phyloP scores from a whole-genome alignment of 1,140 invertebrate species.

The Drosophila lacteicornis region DNA sequence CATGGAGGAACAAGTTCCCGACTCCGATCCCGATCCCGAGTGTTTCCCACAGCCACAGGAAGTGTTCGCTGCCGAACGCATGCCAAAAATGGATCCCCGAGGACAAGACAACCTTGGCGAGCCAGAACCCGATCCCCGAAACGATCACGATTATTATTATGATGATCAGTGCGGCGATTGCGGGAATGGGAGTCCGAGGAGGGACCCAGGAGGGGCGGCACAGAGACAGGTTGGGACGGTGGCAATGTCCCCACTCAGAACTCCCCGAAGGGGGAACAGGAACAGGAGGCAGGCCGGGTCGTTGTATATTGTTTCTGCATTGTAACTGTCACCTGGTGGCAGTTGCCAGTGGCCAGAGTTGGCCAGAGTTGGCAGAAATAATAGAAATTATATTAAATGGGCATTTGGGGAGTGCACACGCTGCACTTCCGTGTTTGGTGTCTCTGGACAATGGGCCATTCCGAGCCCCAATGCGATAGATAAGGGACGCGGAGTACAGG shows the following conservation, averaged over 20 bases:
- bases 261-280: background rate
- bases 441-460: slow-evolving; percentile 72
- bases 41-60: slow-evolving; percentile 80
- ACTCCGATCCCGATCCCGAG: slow-evolving; percentile 43
- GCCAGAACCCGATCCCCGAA: slow-evolving; percentile 39
- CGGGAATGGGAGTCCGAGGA: slow-evolving; percentile 11
- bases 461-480: slow-evolving; percentile 1
- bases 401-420: slow-evolving; percentile 75
- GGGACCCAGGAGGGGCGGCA: slow-evolving; percentile 6
- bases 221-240: slow-evolving; percentile 42
- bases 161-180: slow-evolving; percentile 72
- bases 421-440: slow-evolving; percentile 71
- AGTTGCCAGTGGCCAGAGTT: slow-evolving; percentile 65
- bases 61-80: slow-evolving; percentile 77
- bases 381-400: slow-evolving; percentile 83
- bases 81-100: slow-evolving; percentile 77
- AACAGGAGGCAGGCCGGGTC: slow-evolving; percentile 24
- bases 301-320: slow-evolving; percentile 79
- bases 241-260: slow-evolving; percentile 61
- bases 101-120: slow-evolving; percentile 65
- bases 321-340: slow-evolving; percentile 80
- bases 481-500: slow-evolving; percentile 15
- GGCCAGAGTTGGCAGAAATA: slow-evolving; percentile 70
- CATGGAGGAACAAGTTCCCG: slow-evolving; percentile 60
- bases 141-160: slow-evolving; percentile 81